Percentiles rank a stretch among this genome's conserved stretches.
phyloP scores from a whole-genome alignment of 2,113 vertebrate genomes.

The Illadopsis cleaveri region DNA sequence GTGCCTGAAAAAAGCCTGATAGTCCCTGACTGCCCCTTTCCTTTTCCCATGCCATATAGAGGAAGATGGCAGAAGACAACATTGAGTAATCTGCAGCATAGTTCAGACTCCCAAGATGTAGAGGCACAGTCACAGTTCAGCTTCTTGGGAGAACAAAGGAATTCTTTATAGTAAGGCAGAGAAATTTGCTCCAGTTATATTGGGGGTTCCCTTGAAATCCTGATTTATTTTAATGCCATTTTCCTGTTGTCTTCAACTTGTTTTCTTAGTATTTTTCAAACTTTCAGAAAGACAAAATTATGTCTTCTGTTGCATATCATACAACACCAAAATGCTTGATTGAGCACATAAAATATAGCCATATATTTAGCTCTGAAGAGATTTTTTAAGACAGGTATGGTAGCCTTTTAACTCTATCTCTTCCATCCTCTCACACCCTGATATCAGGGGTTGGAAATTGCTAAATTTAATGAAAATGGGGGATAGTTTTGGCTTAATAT shows the following conservation, averaged over 20 bases:
- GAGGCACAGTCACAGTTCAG: neutral
- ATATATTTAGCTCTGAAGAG: neutral
- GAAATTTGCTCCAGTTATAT: neutral
- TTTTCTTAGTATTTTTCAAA: neutral
- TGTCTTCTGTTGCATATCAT: neutral
- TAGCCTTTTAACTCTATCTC: neutral
- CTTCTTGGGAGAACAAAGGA: neutral
- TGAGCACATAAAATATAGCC: neutral
- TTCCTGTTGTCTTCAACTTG: neutral
- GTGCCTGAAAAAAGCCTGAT: neutral
- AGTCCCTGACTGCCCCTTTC: rapidly evolving
- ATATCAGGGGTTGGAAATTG: neutral
- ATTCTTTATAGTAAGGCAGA: neutral
- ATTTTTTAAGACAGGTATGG: neutral
- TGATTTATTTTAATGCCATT: neutral
- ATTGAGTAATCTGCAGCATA: neutral
- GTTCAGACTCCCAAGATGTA: neutral
- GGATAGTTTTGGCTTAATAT: neutral
- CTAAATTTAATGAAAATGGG: neutral
- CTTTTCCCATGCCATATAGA: neutral
- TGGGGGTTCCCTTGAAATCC: neutral
- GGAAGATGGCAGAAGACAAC: neutral
- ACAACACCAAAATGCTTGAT: neutral
- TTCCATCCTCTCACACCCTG: neutral
- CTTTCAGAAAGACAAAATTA: neutral